Conservation (phyloP, 2,113 vertebrate species). For the Murina feae region DNA sequence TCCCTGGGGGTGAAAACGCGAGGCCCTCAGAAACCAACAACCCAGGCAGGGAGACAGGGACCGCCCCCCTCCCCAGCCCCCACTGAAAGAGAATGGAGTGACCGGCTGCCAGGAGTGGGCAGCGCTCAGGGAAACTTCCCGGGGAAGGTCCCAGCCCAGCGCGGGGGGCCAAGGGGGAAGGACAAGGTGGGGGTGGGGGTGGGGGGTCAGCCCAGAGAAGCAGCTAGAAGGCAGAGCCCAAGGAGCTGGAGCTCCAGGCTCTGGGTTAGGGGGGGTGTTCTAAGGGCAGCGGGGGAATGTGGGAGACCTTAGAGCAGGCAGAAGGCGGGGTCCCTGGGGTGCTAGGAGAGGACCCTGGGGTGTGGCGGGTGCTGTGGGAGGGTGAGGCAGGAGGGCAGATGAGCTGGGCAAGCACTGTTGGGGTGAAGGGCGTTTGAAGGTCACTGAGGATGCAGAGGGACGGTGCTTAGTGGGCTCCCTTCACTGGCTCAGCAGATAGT, state of each 20-base stretch:
- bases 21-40: background rate
- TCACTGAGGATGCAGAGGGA: background rate
- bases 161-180: too few species aligned
- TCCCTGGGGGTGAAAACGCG: background rate
- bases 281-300: background rate
- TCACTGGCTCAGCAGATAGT: background rate
- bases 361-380: fast-evolving
- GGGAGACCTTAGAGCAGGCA: background rate
- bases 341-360: background rate
- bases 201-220: too few species aligned
- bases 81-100: background rate
- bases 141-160: background rate
- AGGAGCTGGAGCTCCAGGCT: background rate
- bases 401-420: background rate
- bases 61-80: too few species aligned
- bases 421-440: background rate
- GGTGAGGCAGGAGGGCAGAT: too few species aligned
- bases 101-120: background rate
- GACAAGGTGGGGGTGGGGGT: too few species aligned
- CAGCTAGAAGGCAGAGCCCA: too few species aligned
- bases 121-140: background rate
- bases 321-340: background rate
- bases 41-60: too few species aligned
- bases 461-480: fast-evolving
- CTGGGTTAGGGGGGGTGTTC: background rate